Evolutionary conservation across 2,113 vertebrate species (phyloP).

Genomic region (Pluvianellus socialis): DNA sequence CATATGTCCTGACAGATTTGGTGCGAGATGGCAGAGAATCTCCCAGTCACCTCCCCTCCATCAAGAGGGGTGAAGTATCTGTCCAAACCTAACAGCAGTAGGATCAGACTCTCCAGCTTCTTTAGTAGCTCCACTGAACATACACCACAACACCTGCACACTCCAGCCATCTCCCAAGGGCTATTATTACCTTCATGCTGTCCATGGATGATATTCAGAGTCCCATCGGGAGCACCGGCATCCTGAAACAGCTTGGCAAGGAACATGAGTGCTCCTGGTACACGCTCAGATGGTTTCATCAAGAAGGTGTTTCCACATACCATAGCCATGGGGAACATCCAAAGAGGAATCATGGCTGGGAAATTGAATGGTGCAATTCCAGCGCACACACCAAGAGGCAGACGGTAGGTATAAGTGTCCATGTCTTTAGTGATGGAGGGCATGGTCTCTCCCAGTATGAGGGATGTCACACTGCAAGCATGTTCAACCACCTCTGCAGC

Average conservation of each 20-base stretch:
- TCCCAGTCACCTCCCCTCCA: not conserved
- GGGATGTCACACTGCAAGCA: constrained; percentile 92
- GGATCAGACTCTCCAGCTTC: not conserved
- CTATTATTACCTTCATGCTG: constrained; percentile 84
- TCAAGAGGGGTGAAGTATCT: not conserved
- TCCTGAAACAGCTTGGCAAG: constrained; percentile 93
- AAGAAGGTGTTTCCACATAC: constrained; percentile 96
- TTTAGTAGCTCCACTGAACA: not conserved
- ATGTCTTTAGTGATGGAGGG: constrained; percentile 97
- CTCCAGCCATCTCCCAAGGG: not conserved
- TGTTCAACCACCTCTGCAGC: constrained; percentile 96
- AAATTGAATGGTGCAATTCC: constrained; percentile 97
- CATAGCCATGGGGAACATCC: constrained; percentile 98
- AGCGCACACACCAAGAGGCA: constrained; percentile 93
- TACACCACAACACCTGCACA: not conserved
- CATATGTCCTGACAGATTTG: not conserved
- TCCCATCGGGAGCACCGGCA: constrained; percentile 90
- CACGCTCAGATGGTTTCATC: constrained; percentile 94
- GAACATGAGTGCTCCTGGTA: constrained; percentile 91
- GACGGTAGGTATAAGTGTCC: constrained; percentile 92
- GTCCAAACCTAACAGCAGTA: not conserved
- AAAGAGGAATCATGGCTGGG: constrained; percentile 98
- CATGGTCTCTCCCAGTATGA: constrained; percentile 94
- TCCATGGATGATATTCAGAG: constrained; percentile 93
- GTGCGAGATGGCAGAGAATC: not conserved